Conservation (phyloP, 2,888 invertebrate species). For the Hermaeophaga mercurialis region DNA sequence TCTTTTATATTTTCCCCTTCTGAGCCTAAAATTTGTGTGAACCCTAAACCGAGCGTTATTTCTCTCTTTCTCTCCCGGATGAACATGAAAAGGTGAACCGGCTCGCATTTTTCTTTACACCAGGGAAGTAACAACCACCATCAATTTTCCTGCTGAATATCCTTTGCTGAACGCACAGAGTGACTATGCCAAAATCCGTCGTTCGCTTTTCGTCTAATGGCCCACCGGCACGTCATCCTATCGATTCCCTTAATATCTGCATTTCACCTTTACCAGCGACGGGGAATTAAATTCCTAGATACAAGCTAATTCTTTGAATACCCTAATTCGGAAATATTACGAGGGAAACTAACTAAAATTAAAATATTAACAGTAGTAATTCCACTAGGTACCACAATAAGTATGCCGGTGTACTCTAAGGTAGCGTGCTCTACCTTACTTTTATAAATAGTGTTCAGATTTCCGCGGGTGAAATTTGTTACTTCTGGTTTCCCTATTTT, state of each 20-base stretch:
- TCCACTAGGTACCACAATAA: no score
- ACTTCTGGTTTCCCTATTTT: no score
- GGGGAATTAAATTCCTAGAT: no score
- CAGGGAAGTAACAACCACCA: constrained; percentile 16
- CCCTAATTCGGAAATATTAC: no score
- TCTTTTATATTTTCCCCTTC: no score
- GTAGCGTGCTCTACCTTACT: no score
- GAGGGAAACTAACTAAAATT: no score
- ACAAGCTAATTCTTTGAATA: no score
- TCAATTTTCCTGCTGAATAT: constrained; percentile 17
- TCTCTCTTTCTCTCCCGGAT: neutral
- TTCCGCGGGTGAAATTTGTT: no score
- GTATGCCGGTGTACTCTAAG: no score
- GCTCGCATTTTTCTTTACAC: constrained; percentile 14
- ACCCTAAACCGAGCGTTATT: neutral
- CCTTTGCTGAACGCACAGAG: constrained; percentile 15
- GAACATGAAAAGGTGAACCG: constrained; percentile 4
- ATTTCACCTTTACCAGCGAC: constrained; percentile 27
- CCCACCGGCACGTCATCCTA: constrained; percentile 27
- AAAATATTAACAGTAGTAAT: no score
- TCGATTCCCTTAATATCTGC: constrained; percentile 31
- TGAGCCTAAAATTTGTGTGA: neutral
- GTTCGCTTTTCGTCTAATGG: constrained; percentile 24
- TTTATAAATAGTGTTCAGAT: no score
- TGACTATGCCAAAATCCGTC: constrained; percentile 29